A percentile compares a stretch with the other conserved stretches of the same genome.
These are phyloP conservation scores for Muscidifurax raptorellus DNA, from an alignment of 1,140 invertebrate genomes.

Conservation along the genomic window DNA sequence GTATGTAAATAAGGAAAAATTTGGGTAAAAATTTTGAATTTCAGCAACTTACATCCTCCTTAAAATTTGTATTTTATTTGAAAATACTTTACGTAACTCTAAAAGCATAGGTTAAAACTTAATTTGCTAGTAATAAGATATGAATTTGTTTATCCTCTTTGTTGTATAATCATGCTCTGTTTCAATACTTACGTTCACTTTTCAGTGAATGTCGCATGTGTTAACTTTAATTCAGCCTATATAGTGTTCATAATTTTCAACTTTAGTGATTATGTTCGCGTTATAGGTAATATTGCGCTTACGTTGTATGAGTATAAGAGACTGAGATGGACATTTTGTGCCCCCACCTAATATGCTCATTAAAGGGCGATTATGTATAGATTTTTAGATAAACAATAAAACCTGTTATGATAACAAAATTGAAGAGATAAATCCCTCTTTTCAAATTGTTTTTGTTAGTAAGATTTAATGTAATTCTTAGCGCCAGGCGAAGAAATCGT, in stretches of 20 bases:
- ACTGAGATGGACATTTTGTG: slow-evolving; percentile 45
- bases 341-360: background rate
- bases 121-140: background rate
- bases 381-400: slow-evolving; percentile 51
- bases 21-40: background rate
- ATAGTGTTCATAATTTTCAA: background rate
- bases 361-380: slow-evolving; percentile 39
- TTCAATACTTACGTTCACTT: slow-evolving; percentile 12
- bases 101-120: background rate
- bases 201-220: slow-evolving; percentile 19
- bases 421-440: background rate
- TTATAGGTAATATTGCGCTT: slow-evolving; percentile 1
- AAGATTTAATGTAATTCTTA: background rate
- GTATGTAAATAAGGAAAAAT: slow-evolving; percentile 4
- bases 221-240: slow-evolving; percentile 27
- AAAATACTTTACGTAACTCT: background rate
- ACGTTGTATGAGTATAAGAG: slow-evolving; percentile 39
- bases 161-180: slow-evolving; percentile 42
- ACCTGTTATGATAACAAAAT: slow-evolving; percentile 42
- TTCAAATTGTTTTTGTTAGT: background rate
- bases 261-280: background rate
- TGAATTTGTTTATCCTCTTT: slow-evolving; percentile 24
- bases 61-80: background rate
- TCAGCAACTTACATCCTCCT: slow-evolving; percentile 17
- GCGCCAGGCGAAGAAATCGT: background rate